Conservation (phyloP, 1,140 invertebrate genomes). For the Camponotus floridanus region DNA sequence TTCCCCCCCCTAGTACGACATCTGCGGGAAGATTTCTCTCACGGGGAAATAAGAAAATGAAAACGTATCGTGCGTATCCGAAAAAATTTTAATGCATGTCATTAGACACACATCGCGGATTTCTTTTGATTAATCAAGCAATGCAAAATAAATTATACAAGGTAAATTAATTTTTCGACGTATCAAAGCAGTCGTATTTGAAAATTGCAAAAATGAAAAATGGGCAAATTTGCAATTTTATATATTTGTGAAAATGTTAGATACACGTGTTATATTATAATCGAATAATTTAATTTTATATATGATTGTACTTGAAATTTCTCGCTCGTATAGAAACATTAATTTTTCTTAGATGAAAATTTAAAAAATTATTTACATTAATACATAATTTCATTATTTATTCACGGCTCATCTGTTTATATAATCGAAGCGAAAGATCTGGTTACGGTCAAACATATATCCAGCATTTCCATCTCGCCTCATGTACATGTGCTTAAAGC, state of each 20-base stretch:
- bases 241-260: background rate
- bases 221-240: no score
- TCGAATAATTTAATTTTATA: background rate
- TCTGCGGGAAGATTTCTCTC: background rate
- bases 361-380: background rate
- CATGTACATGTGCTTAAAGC: constrained; percentile 3
- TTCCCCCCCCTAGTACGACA: background rate
- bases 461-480: constrained; percentile 38
- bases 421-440: background rate
- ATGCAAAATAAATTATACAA: no score
- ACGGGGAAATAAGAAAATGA: constrained; percentile 24
- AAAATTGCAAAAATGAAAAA: background rate
- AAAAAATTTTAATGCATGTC: constrained; percentile 9
- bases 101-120: background rate
- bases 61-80: background rate
- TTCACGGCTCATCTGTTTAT: background rate
- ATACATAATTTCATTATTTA: background rate
- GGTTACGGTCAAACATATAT: constrained; percentile 30
- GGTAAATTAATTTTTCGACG: no score
- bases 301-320: background rate
- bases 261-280: background rate
- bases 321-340: background rate
- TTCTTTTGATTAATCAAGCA: background rate
- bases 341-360: background rate
- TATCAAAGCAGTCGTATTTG: background rate